Base-by-base conservation (phyloP, 53 echinoderm and acorn worm genomes). In the Holothuria scabra region DNA sequence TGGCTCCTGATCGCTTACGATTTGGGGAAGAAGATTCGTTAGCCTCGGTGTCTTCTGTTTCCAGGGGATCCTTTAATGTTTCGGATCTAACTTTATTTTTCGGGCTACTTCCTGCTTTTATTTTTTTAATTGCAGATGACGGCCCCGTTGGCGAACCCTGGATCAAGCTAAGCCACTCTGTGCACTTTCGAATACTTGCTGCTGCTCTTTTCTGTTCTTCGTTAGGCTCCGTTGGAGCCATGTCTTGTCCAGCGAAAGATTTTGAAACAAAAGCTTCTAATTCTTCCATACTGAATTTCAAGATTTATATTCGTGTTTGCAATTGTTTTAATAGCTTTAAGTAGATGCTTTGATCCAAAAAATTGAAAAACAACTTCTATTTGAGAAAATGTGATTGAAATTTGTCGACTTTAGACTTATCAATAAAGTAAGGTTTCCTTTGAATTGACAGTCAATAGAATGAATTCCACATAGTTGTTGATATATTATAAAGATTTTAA, bases 261-360 rank as follows among this genome's bases (percentile, higher is more conserved):
- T 99, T 99, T 8, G 92, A 85, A 18, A 99, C 99, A 89, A 99
- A 99, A 0, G 94, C 94, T 86, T 94, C 88, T 13, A 99, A 83
- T 84, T 92, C 92, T 56, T 99, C 99, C 99, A 99, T 99, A 52
- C 16, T 52, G 14, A 52, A 52, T 2, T 14, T 18, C 2, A 16
- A 18, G 52, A 16, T 52, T 52, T 16, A 1, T 14, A 18, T 14
- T 52, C 16, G 14, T 52, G 14, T 18, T 52, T 1, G 18, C 3
- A 52, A 14, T 18, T 0, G 3, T 16, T 52, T 8, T 8, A 16
- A 18, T 52, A 18, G 14, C 18, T 1, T 16, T 6, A 52, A 52
- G 0, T 52, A 52, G 52, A 52, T 16, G 14, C 7, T 41, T 10
- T 41, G 41, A 52, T 14, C 52, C 14, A 18, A 14, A 14, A 52